A percentile compares a stretch with the other conserved stretches of the same genome.
phyloP scores from a whole-genome alignment of 2,888 invertebrate species.

The Microplitis manilae region DNA sequence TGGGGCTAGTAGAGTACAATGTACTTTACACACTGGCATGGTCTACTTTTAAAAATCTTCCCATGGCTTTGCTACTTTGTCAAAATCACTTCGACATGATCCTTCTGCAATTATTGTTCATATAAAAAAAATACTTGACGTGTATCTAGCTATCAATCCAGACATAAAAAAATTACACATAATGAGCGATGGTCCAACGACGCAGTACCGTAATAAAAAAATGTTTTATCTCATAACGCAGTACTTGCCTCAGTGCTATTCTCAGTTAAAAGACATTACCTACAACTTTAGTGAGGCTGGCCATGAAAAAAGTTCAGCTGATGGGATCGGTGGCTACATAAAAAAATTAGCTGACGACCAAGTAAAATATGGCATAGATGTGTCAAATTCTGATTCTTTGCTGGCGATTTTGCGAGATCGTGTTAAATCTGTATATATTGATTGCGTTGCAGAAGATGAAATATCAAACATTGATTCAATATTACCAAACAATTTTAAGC shows the following conservation, averaged over 20 bases:
- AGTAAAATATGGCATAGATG: conserved; percentile 43
- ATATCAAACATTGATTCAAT: conserved; percentile 34
- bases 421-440: conserved; percentile 39
- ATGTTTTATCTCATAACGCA: conserved; percentile 46
- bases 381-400: conserved; percentile 40
- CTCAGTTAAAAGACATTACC: conserved; percentile 39
- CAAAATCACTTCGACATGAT: conserved; percentile 46
- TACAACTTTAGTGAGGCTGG: conserved; percentile 46
- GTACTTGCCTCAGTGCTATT: conserved; percentile 39
- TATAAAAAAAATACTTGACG: conserved; percentile 40
- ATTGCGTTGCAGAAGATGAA: conserved; percentile 22
- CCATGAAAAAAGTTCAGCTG: conserved; percentile 45
- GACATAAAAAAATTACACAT: conserved; percentile 40
- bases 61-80: conserved; percentile 46
- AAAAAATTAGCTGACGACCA: conserved; percentile 44
- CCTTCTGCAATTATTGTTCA: conserved; percentile 42
- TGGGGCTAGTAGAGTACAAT: conserved; percentile 44
- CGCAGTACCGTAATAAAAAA: conserved; percentile 43
- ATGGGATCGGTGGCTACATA: conserved; percentile 25
- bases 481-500: conserved; percentile 31
- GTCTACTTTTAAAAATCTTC: conserved; percentile 35
- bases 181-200: conserved; percentile 46
- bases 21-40: conserved; percentile 47
- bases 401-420: conserved; percentile 32
- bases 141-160: conserved; percentile 33